Evolutionary conservation across 2,797 vertebrate species (phyloP), one percentile per base, ranked within the genome.

Genomic region (Tiaroga cobitis): DNA sequence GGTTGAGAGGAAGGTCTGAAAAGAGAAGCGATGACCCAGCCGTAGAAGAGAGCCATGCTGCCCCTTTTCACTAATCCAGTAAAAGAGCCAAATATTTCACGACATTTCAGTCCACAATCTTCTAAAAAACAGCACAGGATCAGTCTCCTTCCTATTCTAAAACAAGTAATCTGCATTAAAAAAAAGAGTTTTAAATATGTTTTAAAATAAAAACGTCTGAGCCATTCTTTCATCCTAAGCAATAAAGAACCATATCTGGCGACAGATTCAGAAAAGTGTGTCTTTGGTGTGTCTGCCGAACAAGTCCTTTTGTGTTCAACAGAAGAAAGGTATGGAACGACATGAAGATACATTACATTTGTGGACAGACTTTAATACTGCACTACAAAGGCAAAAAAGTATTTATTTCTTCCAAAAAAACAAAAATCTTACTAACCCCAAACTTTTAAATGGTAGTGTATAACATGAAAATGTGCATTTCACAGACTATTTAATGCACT

Each of bases 1-100:
- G 96, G 94, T 96, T 96, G 95, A 96, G 95, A 95, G 95, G 93
- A 95, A 93, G 93, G 94, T 94, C 94, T 96, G 95, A 96, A 96
- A 95, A 94, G 95, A 94, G 91, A 92, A 95, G 86, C 92, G 94
- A 93, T 96, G 95, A 97, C 95, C 96, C 54, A 92, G 93, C 93
- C 74, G 4, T 91, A 92, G 92, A 81, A 81, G 84, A 82, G 73
- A 74, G 85, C 75, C 29, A 83, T 41, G 63, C 63, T 76, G 82
- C 65, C 76, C 73, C 79, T 29, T 26, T 81, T 68, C 76, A 79
- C 81, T 87, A 89, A 84, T 81, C 89, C 85, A 87, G 91, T 91
- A 93, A 92, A 80, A 73, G 51, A 87, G 80, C 49, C 77, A 86
- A 81, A 61, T 68, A 88, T 86, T 87, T 85, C 85, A 87, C 85